Base-by-base conservation (phyloP, 2,888 invertebrate genomes). In the Lasioglossum lativentre region DNA sequence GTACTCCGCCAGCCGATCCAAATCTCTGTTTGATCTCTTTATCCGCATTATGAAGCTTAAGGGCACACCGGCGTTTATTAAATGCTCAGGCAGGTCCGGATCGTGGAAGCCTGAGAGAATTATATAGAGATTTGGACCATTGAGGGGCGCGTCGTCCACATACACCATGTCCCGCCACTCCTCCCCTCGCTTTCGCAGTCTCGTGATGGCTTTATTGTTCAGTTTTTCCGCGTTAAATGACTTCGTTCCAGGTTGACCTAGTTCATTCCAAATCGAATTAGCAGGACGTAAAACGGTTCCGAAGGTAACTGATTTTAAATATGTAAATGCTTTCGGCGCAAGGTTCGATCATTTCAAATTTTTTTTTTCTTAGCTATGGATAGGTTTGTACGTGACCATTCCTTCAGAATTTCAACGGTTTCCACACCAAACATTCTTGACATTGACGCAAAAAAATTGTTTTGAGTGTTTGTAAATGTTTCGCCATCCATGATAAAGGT, bases 151-250 rank as follows among this genome's bases (percentile, higher is more conserved):
- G 86, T 96, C 96, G 80, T 96, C 96, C 4, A 96, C 95, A 88
- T 96, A 96, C 1, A 95, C 94, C 91, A 95, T 95, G 89, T 96
- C 96, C 89, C 96, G 95, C 96, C 96, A 96, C 91, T 96, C 96
- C 92, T 96, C 96, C 19, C 96, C 96, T 70, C 96, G 95, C 2
- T 95, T 95, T 89, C 96, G 95, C 19, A 96, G 94, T 45, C 92
- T 93, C 6, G 96, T 96, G 88, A 95, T 96, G 87, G 95, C 95
- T 70, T 88, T 90, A 38, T 47, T 56, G 14, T 63, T 59, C 16
- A 81, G 75, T 27, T 4, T 52, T 16, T 45, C 52, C 30, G 27
- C 5, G 19, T 76, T 27, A 27, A 79, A 79, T 0, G n/a, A n/a
- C 23, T 47, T 85, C 16, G 75, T 23, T 3, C 42, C 47, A 4